A percentile compares a stretch with the other conserved stretches of the same genome.
Evolutionary conservation across 2,888 invertebrate species (phyloP).

Genomic region (Drosophila buzzatii): DNA sequence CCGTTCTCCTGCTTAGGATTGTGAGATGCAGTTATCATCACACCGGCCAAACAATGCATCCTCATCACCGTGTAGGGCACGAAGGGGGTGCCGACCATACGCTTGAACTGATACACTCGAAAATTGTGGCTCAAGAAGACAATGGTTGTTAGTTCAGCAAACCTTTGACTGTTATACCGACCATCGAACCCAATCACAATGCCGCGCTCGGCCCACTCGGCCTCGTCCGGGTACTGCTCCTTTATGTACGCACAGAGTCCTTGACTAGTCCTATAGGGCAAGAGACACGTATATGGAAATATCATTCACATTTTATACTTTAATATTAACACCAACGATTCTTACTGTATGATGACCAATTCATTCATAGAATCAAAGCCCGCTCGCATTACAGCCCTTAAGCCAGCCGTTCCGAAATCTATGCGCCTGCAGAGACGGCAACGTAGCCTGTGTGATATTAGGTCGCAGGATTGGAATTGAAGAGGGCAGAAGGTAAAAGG

Average conservation of each 20-base stretch:
- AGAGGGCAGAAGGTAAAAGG: background rate
- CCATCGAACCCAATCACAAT: slow-evolving; percentile 97
- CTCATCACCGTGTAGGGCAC: slow-evolving; percentile 94
- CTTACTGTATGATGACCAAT: slow-evolving; percentile 93
- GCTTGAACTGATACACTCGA: slow-evolving; percentile 92
- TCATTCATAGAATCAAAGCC: slow-evolving; percentile 98
- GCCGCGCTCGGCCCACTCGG: slow-evolving; percentile 88
- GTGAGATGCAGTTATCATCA: slow-evolving; percentile 98
- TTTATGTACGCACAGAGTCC: slow-evolving; percentile 93
- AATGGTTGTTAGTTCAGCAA: slow-evolving; percentile 91
- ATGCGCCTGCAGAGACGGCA: slow-evolving; percentile 90
- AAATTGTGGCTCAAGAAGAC: slow-evolving; percentile 92
- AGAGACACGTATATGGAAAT: background rate
- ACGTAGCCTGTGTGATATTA: slow-evolving; percentile 83
- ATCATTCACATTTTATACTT: background rate
- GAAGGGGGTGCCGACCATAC: slow-evolving; percentile 96
- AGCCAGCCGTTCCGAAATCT: slow-evolving; percentile 96
- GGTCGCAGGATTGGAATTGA: background rate
- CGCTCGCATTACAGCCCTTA: slow-evolving; percentile 96
- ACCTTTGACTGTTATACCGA: slow-evolving; percentile 95
- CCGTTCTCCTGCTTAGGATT: slow-evolving; percentile 98
- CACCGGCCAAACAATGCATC: slow-evolving; percentile 92
- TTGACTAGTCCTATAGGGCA: slow-evolving; percentile 89
- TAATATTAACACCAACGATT: background rate
- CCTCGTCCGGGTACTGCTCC: slow-evolving; percentile 86